Evolutionary conservation across 1,140 invertebrate species (phyloP).

Genomic region (Cardiocondyla obscurior): DNA sequence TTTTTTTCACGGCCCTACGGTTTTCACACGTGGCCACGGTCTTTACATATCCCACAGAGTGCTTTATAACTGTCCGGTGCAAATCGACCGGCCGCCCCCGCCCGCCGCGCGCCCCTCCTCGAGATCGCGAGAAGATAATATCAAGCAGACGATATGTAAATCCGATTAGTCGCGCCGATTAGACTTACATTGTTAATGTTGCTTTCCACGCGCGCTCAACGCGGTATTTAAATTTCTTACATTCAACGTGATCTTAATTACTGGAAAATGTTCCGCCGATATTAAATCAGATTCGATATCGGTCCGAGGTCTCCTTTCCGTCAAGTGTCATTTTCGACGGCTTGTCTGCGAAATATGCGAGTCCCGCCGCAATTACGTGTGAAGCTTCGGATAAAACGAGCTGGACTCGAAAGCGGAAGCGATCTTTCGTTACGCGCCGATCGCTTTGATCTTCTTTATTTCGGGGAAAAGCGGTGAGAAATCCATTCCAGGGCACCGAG

Average conservation of each 20-base stretch:
- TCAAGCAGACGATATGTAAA: slow-evolving; percentile 32
- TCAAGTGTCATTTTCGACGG: neutral
- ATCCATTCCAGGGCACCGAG: neutral
- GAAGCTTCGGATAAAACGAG: slow-evolving; percentile 2
- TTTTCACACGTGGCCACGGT: slow-evolving; percentile 49
- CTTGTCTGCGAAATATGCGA: neutral
- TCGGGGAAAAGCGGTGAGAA: slow-evolving; percentile 16
- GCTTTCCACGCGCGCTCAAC: neutral
- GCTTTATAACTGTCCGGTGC: slow-evolving; percentile 43
- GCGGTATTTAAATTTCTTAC: too few relatives aligned
- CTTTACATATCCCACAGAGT: slow-evolving; percentile 52
- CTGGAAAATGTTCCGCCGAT: neutral
- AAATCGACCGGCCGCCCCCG: neutral
- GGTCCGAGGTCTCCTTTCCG: neutral
- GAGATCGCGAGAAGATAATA: slow-evolving; percentile 1
- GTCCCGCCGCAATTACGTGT: neutral
- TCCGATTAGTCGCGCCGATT: slow-evolving; percentile 14
- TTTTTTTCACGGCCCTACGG: slow-evolving; percentile 41
- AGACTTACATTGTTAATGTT: slow-evolving; percentile 1
- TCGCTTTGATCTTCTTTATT: slow-evolving; percentile 48
- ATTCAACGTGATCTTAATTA: neutral
- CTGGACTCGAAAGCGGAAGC: neutral
- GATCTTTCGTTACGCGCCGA: neutral
- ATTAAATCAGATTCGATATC: neutral
- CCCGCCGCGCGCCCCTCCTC: neutral